A percentile compares a stretch with the other conserved stretches of the same genome.
Evolutionary conservation across 2,888 invertebrate genomes (phyloP).

Genomic region (Ophion ventricosus): DNA sequence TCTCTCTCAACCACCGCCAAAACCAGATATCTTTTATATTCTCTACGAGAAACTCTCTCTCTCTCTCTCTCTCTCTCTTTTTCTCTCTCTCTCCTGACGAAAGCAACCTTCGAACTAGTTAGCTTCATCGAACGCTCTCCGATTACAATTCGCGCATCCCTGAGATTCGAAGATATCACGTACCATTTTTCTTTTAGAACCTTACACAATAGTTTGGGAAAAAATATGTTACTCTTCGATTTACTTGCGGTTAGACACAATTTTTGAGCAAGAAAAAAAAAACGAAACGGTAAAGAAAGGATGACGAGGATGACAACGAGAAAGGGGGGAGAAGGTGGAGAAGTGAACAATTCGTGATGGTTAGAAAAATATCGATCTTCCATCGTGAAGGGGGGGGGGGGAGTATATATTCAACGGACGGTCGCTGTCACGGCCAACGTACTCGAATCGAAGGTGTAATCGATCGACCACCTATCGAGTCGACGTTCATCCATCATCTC

Average conservation of each 20-base stretch:
- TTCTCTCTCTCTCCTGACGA: no score
- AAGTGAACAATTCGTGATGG: conserved; percentile 10
- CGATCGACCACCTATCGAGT: conserved; percentile 70
- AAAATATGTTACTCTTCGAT: no score
- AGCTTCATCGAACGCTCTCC: neutral
- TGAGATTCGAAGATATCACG: no score
- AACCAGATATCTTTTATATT: conserved; percentile 52
- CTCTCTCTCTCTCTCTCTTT: no score
- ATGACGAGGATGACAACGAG: neutral
- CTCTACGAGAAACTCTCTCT: neutral
- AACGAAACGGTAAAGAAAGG: conserved; percentile 15
- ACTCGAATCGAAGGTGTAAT: conserved; percentile 68
- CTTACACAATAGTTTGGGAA: no score
- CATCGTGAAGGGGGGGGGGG: conserved; percentile 52
- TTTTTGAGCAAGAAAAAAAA: neutral
- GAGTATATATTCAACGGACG: conserved; percentile 54
- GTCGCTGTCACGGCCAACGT: conserved; percentile 59
- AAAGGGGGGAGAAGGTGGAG: conserved; percentile 6
- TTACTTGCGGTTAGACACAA: neutral
- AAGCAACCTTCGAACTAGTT: neutral
- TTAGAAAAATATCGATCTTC: conserved; percentile 58
- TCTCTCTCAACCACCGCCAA: conserved; percentile 34
- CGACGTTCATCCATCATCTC: conserved; percentile 68
- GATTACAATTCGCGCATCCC: no score
- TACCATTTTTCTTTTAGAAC: no score